Base-by-base conservation (phyloP, 2,888 invertebrate species). In the Folsomia manolachei region DNA sequence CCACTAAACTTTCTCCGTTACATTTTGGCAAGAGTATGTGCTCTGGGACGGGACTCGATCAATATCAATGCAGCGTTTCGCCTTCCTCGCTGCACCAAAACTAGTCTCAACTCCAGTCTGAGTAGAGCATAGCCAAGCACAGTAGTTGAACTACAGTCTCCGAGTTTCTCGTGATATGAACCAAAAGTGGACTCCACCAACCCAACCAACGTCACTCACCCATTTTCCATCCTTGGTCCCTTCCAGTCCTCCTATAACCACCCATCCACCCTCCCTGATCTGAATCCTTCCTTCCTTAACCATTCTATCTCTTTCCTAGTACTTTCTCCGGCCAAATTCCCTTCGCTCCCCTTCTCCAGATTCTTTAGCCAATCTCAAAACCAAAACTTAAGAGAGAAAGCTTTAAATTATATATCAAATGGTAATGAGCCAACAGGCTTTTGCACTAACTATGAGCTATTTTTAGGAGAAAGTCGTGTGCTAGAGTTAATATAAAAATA, bases 21-120 rank as follows among this genome's bases (percentile, higher is more conserved):
- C 7, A 39, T 39, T n/a, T 39, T 39, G 39, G 7, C 39, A 39
- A 39, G 39, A 39, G 39, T 39, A 9, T 39, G 39, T 39, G n/a
- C n/a, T n/a, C n/a, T n/a, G 39, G 39, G 14, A 39, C 39, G 70
- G 69, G 69, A 71, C 75, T 80, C 78, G 79, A 79, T 80, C 79
- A 79, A 80, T 80, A 79, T 79, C 79, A 79, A 80, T 80, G 79
- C 79, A 80, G 80, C 80, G 80, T 80, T 80, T 79, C 80, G 76
- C 76, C 75, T 77, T 80, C 77, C 76, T 75, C 80, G 79, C 75
- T 80, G 80, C 80, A 80, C 80, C 80, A 80, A 79, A 80, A 79
- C 74, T 73, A 39, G 39, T 78, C 71, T 75, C 74, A 75, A 75
- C 60, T 75, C 56, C 61, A 74, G 69, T 65, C 67, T 9, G 11